Base-by-base conservation (phyloP, 2,888 invertebrate species). In the Rhynchonema sp. region DNA sequence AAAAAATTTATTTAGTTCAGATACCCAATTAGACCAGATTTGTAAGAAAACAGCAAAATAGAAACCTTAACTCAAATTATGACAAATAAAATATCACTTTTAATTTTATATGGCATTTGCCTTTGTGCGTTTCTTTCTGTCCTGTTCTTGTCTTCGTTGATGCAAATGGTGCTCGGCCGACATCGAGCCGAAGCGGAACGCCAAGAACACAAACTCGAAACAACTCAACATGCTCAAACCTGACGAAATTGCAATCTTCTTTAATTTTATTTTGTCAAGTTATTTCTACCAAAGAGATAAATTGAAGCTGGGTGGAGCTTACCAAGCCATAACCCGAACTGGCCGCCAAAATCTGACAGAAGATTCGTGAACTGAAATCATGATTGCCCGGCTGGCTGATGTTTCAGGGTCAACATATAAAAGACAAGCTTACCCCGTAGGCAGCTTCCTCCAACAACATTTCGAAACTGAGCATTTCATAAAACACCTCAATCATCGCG, bases 401-500 rank as follows among this genome's bases (percentile, higher is more conserved):
- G 13, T 52, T 52, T 9, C 23, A 52, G 23, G 23, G 23, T 17
- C 23, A 23, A 52, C 13, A 52, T 54, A 27, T 28, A 54, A 54
- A 54, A 46, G 46, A n/a, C 22, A 29, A n/a, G 20, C 3, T 46
- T 1, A 60, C 60, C 30, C 57, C 60, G 30, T 60, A 60, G 25
- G 60, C 60, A 30, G 49, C 57, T 13, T n/a, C 30, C 46, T 60
- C 60, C 6, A 28, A 22, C 20, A 60, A 28, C 57, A 58, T 23
- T 30, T 60, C 60, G 46, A 26, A 60, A 23, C 46, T 58, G n/a
- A 60, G 57, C 38, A 49, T 57, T 28, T 60, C 60, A 29, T 30
- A 60, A 30, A 57, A 60, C 13, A 60, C 54, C 56, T 60, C 60
- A n/a, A 60, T 30, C 54, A 57, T 53, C 3, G 56, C 60, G 22